Base-by-base conservation (phyloP, 2,113 vertebrate genomes). In the Istiophorus platypterus region DNA sequence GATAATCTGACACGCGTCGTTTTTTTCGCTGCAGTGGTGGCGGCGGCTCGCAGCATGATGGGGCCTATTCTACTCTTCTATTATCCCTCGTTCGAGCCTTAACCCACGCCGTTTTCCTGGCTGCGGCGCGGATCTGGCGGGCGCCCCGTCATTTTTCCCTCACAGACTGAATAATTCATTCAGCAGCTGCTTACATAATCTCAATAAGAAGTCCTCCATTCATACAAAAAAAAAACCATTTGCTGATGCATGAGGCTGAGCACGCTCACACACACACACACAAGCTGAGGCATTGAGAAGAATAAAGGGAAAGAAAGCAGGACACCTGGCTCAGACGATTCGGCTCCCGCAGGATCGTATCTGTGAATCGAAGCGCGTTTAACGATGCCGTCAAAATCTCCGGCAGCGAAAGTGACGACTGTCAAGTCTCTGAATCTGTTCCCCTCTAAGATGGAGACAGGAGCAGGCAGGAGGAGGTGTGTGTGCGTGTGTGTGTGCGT, bases 161-260 rank as follows among this genome's bases (percentile, higher is more conserved):
- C 64, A 51, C 62, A 63, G 41, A 5, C 73, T 82, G 66, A 83
- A 86, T 88, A 69, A 86, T 89, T 90, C 62, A 88, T 91, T 90
- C 66, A 79, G 73, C 29, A 22, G 9, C 72, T 76, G 54, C 80
- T 91, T 81, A 84, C 31, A 37, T 76, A 79, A 88, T 63, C 64
- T 64, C 82, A 81, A 62, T 80, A 81, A 84, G 79, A 91, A 91
- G 68, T 79, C n/a, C 67, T 82, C 79, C 85, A 81, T 91, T 85
- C 84, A 87, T 34, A 67, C 58, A 76, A 64, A 87, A 81, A 76
- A 64, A 87, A 81, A 68, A 18, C n/a, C 27, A 63, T 66, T 41
- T 54, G 52, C 61, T 78, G 74, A 59, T 72, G 54, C 18, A 57
- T 74, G 64, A 79, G 27, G 37, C 42, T 22, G 45, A 63, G 49